Evolutionary conservation across 2,797 vertebrate genomes (phyloP).

Genomic region (Pangasius macronema): DNA sequence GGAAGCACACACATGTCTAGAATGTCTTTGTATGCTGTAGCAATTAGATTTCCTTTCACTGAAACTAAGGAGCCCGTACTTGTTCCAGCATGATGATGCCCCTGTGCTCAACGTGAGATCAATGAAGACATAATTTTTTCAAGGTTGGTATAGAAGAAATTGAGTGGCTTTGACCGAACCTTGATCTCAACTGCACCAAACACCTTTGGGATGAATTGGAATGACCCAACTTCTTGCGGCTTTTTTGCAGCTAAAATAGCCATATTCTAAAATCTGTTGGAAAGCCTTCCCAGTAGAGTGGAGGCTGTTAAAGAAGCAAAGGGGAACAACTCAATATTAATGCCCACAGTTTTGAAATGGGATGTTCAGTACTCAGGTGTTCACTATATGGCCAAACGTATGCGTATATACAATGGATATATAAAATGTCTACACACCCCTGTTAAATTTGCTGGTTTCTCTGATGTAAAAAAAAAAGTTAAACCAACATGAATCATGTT

Average conservation of each 20-base stretch:
- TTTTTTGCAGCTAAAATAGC: too few species aligned
- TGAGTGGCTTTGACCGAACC: not conserved
- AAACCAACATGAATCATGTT: too few species aligned
- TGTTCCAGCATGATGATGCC: not conserved
- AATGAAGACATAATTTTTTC: not conserved
- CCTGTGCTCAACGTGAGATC: not conserved
- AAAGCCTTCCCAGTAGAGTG: too few species aligned
- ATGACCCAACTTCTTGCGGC: too few species aligned
- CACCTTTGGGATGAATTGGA: too few species aligned
- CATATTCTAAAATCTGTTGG: too few species aligned
- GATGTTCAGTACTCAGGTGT: not conserved
- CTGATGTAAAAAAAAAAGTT: too few species aligned
- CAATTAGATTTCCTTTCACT: not conserved
- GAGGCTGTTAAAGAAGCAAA: not conserved
- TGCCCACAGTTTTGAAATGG: not conserved
- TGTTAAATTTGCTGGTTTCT: not conserved
- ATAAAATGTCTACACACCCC: not conserved
- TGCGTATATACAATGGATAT: not conserved
- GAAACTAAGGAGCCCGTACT: not conserved
- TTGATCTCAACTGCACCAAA: not conserved
- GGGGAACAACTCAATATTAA: not conserved
- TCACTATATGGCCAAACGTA: not conserved
- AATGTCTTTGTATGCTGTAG: not conserved
- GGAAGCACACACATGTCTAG: not conserved
- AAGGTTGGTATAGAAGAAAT: not conserved